phyloP scores from a whole-genome alignment of 2,113 vertebrate genomes.

The Maccullochella peelii region DNA sequence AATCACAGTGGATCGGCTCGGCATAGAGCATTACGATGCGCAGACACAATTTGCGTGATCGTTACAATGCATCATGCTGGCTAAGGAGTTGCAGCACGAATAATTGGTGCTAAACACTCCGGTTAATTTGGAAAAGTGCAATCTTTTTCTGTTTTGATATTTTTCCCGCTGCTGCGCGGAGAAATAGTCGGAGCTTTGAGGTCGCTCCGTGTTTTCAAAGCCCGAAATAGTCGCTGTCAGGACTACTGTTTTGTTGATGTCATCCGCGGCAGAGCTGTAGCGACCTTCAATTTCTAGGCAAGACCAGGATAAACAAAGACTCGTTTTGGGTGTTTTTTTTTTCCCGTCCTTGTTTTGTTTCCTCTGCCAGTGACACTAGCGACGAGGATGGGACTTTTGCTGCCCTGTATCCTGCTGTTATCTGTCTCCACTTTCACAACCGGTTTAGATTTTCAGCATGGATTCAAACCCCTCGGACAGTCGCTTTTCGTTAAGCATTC shows the following conservation, averaged over 20 bases:
- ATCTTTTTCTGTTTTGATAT: not conserved
- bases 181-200: not conserved
- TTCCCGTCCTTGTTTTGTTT: not conserved
- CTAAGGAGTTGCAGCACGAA: constrained; percentile 22
- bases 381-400: constrained; percentile 72
- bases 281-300: constrained; percentile 69
- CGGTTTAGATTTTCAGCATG: constrained; percentile 67
- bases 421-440: constrained; percentile 59
- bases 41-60: constrained; percentile 51
- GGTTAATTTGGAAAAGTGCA: not conserved
- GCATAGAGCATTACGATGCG: constrained; percentile 39
- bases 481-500: constrained; percentile 59
- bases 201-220: constrained; percentile 45
- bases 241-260: constrained; percentile 79
- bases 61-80: constrained; percentile 51
- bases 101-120: constrained; percentile 14
- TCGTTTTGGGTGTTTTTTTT: constrained; percentile 1
- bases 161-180: not conserved
- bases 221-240: constrained; percentile 72
- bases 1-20: constrained; percentile 63
- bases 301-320: constrained; percentile 66
- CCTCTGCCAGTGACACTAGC: not conserved
- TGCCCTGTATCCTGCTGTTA: constrained; percentile 64
- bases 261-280: constrained; percentile 72
- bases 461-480: constrained; percentile 22